Evolutionary conservation across 2,113 vertebrate species (phyloP), one percentile per base, ranked within the genome.

Genomic region (Helogale parvula): DNA sequence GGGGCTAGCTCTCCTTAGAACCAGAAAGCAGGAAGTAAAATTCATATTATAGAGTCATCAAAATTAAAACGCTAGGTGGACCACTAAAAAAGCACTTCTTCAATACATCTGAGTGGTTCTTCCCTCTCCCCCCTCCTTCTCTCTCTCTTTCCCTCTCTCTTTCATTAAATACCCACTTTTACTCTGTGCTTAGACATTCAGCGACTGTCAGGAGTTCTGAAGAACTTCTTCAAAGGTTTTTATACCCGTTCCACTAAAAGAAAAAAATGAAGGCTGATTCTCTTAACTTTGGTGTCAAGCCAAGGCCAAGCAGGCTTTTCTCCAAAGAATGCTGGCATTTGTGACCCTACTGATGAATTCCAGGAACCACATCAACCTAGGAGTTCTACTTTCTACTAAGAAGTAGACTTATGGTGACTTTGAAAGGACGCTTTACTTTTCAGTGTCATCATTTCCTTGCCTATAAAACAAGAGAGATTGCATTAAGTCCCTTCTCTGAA

Each of bases 211-310:
- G 86, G 11, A 87, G 35, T 81, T 76, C 41, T 63, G 63, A 60
- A 74, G 45, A 86, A 68, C 17, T 84, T 93, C 65, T 91, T 93
- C 50, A 25, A 80, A 57, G 45, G 25, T 88, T 88, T 87, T 86
- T 76, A 35, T 35, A 85, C 77, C 68, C 21, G 17, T 90, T 54
- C 65, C 77, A 81, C 82, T 68, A 47, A 76, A 74, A 25, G 27
- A 31, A 77, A 77, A 86, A 71, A 68, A 41, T 66, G 47, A 89
- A 92, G 15, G n/a, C 63, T 85, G 47, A 52, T 82, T 94, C 72
- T 65, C 35, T 89, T 71, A 83, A 74, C 50, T 95, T 80, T 84
- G 87, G 27, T 69, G n/a, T 96, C 54, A 92, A 81, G 52, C 11
- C 21, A 96, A 25, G 74, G 86, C 80, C 74, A 82, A 82, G n/a